phyloP scores from a whole-genome alignment of 2,113 vertebrate species.

The Mesoclemmys tuberculata region DNA sequence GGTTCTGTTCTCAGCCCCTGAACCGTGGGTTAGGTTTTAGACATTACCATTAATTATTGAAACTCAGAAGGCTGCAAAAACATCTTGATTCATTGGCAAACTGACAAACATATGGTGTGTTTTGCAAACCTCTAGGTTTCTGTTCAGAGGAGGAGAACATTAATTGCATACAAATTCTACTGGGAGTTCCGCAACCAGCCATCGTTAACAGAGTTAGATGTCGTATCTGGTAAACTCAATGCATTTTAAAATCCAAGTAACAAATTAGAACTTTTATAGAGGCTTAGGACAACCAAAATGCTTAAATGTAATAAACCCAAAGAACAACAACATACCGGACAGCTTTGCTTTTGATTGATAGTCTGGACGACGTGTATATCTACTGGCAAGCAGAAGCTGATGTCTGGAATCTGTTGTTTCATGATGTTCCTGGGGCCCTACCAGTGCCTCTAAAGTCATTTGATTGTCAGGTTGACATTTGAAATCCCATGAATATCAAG shows the following conservation, averaged over 20 bases:
- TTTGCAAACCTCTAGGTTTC: slow-evolving; percentile 83
- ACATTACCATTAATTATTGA: slow-evolving; percentile 87
- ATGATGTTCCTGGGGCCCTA: slow-evolving; percentile 25
- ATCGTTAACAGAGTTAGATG: slow-evolving; percentile 73
- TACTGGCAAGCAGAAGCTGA: slow-evolving; percentile 28
- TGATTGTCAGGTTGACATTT: slow-evolving; percentile 1
- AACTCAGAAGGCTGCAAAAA: slow-evolving; percentile 82
- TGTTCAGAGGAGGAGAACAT: slow-evolving; percentile 79
- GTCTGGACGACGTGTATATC: slow-evolving; percentile 39
- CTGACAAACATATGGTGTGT: slow-evolving; percentile 86
- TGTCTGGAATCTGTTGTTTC: slow-evolving; percentile 52
- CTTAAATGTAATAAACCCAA: slow-evolving; percentile 1
- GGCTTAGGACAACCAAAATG: slow-evolving; percentile 50
- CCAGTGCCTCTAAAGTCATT: slow-evolving; percentile 29
- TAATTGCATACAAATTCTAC: slow-evolving; percentile 81
- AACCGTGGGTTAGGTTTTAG: slow-evolving; percentile 83
- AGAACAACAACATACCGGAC: neutral
- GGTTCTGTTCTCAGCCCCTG: slow-evolving; percentile 72
- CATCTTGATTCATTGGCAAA: slow-evolving; percentile 88
- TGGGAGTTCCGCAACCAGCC: slow-evolving; percentile 78
- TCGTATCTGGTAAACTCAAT: slow-evolving; percentile 64
- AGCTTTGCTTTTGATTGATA: slow-evolving; percentile 56
- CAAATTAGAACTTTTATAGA: slow-evolving; percentile 60
- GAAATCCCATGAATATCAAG: neutral
- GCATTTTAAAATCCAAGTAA: slow-evolving; percentile 65